These are phyloP conservation scores for Andrena bucephala DNA, from an alignment of 2,888 invertebrate genomes.

Conservation along the genomic window DNA sequence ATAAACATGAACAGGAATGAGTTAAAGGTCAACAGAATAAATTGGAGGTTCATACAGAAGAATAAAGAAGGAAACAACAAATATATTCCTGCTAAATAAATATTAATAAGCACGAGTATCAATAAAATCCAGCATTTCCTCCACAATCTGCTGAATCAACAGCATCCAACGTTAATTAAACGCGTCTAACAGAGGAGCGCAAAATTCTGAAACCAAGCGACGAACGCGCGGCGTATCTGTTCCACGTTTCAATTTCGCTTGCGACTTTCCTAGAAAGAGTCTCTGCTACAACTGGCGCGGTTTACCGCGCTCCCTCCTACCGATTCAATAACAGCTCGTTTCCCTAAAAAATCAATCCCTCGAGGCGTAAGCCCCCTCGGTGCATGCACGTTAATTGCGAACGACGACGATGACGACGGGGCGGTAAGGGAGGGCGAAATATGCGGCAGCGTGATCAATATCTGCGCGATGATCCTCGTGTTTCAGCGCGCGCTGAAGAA, in stretches of 20 bases:
- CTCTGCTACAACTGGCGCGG: background rate
- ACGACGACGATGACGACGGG: background rate
- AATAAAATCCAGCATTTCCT: constrained; percentile 12
- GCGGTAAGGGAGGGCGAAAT: constrained; percentile 1
- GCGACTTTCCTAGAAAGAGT: constrained; percentile 14
- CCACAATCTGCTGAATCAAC: constrained; percentile 18
- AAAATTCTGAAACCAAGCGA: too few species aligned
- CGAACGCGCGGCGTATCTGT: too few species aligned
- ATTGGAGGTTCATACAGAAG: background rate
- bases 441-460: constrained; percentile 46
- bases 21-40: background rate
- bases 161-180: background rate
- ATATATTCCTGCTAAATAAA: constrained; percentile 6
- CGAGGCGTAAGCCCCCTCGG: constrained; percentile 8
- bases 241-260: constrained; percentile 3
- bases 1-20: too few species aligned
- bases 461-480: constrained; percentile 34
- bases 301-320: background rate
- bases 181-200: background rate
- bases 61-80: background rate
- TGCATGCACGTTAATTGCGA: constrained; percentile 23
- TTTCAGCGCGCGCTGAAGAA: constrained; percentile 35
- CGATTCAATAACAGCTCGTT: constrained; percentile 18
- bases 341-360: constrained; percentile 33
- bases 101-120: constrained; percentile 23